Percentiles rank a stretch among this genome's conserved stretches.
Conservation (phyloP, 2,113 vertebrate species). For the Mus pahari region DNA sequence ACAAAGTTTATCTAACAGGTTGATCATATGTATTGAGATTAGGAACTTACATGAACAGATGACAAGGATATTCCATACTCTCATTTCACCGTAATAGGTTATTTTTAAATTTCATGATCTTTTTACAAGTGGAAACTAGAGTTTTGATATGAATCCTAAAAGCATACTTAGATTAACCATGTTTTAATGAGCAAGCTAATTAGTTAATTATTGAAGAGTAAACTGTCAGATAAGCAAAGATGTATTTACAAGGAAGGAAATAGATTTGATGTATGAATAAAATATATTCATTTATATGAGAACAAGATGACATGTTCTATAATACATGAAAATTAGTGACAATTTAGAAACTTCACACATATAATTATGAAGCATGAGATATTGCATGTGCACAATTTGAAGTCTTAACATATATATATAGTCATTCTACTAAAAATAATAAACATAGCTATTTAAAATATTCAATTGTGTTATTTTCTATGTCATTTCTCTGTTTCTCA, state of each 20-base stretch:
- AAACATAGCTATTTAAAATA: not conserved
- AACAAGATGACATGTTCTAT: not conserved
- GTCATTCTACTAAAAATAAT: conserved; percentile 4
- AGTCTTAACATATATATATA: not conserved
- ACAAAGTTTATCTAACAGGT: not conserved
- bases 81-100: not conserved
- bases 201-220: not conserved
- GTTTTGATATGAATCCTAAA: conserved; percentile 36
- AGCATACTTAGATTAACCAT: not conserved
- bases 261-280: not conserved
- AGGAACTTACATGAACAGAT: not conserved
- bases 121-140: not conserved
- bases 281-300: conserved; percentile 33
- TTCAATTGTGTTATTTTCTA: not conserved
- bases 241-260: conserved; percentile 20
- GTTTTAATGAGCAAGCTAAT: not conserved
- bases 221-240: not conserved
- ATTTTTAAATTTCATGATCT: not conserved
- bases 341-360: not conserved
- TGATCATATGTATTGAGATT: not conserved
- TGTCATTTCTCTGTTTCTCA: not conserved
- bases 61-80: not conserved
- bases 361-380: not conserved
- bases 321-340: not conserved
- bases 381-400: not conserved